Evolutionary conservation across 2,797 vertebrate species (phyloP).

Genomic region (Diglossa cyanea): DNA sequence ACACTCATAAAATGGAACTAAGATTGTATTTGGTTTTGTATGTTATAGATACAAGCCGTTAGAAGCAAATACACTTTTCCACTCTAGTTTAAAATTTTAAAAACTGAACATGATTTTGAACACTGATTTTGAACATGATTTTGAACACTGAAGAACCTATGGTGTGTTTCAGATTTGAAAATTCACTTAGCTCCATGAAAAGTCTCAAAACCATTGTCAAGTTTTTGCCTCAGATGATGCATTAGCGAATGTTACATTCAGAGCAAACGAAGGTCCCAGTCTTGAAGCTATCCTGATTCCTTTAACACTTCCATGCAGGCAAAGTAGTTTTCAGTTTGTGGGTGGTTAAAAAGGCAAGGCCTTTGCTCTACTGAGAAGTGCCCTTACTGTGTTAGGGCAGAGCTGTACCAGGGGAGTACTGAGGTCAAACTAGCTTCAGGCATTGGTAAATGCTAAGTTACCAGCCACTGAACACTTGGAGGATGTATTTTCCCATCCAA

Average conservation of each 20-base stretch:
- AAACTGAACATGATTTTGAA: neutral
- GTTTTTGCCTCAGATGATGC: neutral
- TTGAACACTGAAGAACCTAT: neutral
- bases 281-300: neutral
- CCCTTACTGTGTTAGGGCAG: neutral
- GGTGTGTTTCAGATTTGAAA: neutral
- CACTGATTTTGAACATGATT: neutral
- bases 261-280: neutral
- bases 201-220: neutral
- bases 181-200: neutral
- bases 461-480: neutral
- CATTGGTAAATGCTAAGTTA: constrained; percentile 52
- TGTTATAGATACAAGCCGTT: neutral
- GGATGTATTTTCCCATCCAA: constrained; percentile 40
- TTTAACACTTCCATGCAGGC: neutral
- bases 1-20: neutral
- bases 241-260: neutral
- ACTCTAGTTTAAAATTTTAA: neutral
- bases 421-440: constrained; percentile 26
- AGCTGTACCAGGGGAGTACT: neutral
- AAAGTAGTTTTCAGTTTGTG: neutral
- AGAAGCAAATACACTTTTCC: neutral
- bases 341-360: neutral
- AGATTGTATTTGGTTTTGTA: neutral
- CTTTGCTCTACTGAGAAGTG: neutral